Conservation (phyloP, 2,888 invertebrate species). For the Drosophila mimica region DNA sequence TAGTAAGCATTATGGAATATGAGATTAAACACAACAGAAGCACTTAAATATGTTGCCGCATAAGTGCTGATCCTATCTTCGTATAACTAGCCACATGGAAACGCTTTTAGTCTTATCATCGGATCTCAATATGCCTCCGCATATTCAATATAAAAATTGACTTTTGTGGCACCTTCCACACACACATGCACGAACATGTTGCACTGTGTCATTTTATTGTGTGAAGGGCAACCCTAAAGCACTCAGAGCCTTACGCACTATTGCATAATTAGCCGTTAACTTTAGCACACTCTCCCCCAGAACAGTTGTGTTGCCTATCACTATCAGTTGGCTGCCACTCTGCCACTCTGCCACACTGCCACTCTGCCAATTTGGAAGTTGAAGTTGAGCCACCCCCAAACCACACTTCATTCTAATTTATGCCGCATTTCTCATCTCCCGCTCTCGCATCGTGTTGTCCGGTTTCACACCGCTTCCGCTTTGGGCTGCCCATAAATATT, state of each 20-base stretch:
- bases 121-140: slow-evolving; percentile 28
- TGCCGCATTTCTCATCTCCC: slow-evolving; percentile 64
- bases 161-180: slow-evolving; percentile 38
- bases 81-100: background rate
- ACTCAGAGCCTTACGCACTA: slow-evolving; percentile 59
- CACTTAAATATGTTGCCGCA: background rate
- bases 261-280: slow-evolving; percentile 70
- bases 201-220: slow-evolving; percentile 27
- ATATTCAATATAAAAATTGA: slow-evolving; percentile 43
- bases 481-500: slow-evolving; percentile 76
- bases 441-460: slow-evolving; percentile 31
- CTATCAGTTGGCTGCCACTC: slow-evolving; percentile 62
- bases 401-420: slow-evolving; percentile 78
- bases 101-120: slow-evolving; percentile 18
- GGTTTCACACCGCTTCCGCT: slow-evolving; percentile 62
- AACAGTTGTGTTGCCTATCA: slow-evolving; percentile 25
- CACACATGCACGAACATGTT: background rate
- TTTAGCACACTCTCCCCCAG: slow-evolving; percentile 24
- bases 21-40: background rate
- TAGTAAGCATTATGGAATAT: background rate
- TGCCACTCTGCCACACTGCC: slow-evolving; percentile 53
- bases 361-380: slow-evolving; percentile 45
- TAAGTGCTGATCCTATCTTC: slow-evolving; percentile 1
- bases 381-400: slow-evolving; percentile 58
- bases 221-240: slow-evolving; percentile 39